Evolutionary conservation across 1,140 invertebrate species (phyloP).

Genomic region (Rhopalosiphum maidis): DNA sequence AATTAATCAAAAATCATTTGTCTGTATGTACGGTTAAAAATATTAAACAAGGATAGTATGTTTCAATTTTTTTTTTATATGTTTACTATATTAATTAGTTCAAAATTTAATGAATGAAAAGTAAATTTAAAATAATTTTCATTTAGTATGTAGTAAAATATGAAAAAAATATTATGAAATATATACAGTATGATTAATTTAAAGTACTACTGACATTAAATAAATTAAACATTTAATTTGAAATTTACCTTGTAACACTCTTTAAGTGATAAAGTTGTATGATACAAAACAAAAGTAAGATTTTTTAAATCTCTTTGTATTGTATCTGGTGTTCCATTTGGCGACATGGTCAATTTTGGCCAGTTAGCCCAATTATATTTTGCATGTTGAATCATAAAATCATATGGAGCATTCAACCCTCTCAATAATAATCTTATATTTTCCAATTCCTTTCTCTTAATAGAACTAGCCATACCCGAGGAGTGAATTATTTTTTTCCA

Average conservation of each 20-base stretch:
- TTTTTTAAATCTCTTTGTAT: slow-evolving; percentile 51
- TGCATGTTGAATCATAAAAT: slow-evolving; percentile 40
- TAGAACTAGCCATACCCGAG: not conserved
- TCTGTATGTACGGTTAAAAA: not conserved
- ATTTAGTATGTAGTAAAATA: not conserved
- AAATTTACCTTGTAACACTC: slow-evolving; percentile 44
- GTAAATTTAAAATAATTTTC: not conserved
- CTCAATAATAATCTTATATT: slow-evolving; percentile 25
- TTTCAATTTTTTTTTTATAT: not conserved
- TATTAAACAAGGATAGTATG: not conserved
- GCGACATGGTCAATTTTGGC: slow-evolving; percentile 44
- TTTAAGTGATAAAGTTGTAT: slow-evolving; percentile 16
- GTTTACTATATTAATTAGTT: not conserved
- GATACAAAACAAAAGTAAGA: slow-evolving; percentile 27
- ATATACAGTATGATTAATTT: not conserved
- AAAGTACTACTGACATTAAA: not conserved
- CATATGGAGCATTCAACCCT: slow-evolving; percentile 26
- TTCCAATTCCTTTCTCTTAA: slow-evolving; percentile 42
- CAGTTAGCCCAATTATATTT: slow-evolving; percentile 49
- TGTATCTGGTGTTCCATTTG: slow-evolving; percentile 15
- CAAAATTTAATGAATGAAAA: not conserved
- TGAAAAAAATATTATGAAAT: not conserved
- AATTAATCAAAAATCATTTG: not conserved
- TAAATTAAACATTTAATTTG: not conserved
- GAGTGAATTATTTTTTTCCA: slow-evolving; percentile 41